These are phyloP conservation scores for Tangara arthus DNA, from an alignment of 2,797 vertebrate species.

Conservation along the genomic window DNA sequence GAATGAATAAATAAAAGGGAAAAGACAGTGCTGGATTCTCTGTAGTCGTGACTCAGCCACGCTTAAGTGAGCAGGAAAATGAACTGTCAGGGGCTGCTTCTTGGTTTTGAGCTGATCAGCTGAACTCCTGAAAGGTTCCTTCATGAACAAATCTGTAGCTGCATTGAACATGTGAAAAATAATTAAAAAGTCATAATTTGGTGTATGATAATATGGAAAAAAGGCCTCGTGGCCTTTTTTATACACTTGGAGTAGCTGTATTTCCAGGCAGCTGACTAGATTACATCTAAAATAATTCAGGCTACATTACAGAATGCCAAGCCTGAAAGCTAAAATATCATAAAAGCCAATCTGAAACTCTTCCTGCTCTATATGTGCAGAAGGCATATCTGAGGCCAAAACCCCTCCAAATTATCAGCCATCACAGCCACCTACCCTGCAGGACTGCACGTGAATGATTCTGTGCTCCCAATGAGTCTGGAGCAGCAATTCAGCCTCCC, in stretches of 20 bases:
- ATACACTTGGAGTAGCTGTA: not conserved
- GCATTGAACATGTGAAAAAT: not conserved
- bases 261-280: slow-evolving; percentile 8
- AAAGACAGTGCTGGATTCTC: not conserved
- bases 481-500: not conserved
- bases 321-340: not conserved
- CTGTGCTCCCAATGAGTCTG: no score
- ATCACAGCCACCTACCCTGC: not conserved
- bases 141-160: not conserved
- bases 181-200: not conserved
- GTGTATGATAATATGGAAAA: not conserved
- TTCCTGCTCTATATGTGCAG: not conserved
- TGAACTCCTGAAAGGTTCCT: slow-evolving; percentile 24
- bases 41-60: not conserved
- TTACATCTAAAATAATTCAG: not conserved
- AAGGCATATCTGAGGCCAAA: not conserved
- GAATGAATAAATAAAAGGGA: not conserved
- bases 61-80: slow-evolving; percentile 26
- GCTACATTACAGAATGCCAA: not conserved
- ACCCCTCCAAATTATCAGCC: not conserved
- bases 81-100: slow-evolving; percentile 27
- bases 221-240: not conserved
- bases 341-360: not conserved
- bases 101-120: slow-evolving; percentile 26
- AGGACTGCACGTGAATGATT: not conserved